These are phyloP conservation scores for Drosophila ezoana DNA, from an alignment of 2,888 invertebrate species.

Conservation along the genomic window DNA sequence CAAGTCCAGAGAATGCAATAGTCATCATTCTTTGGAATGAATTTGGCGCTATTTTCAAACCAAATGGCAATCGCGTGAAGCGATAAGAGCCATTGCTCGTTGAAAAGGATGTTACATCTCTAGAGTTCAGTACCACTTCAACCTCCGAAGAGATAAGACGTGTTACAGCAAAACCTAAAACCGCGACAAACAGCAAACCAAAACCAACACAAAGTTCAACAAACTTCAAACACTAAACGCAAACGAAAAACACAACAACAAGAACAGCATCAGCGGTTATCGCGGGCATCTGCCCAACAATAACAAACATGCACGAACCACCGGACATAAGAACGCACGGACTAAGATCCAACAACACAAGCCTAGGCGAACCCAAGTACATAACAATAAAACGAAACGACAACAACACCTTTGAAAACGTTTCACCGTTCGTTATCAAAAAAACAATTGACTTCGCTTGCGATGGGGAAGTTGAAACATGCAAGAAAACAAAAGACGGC, in stretches of 20 bases:
- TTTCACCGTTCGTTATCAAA: background rate
- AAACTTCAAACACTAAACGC: background rate
- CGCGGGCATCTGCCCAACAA: background rate
- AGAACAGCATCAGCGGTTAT: background rate
- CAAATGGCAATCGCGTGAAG: no score
- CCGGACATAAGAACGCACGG: background rate
- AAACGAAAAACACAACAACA: background rate
- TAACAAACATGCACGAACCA: background rate
- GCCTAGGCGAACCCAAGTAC: background rate
- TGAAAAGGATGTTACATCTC: no score
- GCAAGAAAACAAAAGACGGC: constrained; percentile 3
- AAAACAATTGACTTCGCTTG: background rate
- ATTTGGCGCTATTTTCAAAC: no score
- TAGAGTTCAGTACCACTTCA: no score
- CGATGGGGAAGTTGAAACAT: background rate
- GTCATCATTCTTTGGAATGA: no score
- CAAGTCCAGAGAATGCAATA: no score
- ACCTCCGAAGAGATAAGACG: no score
- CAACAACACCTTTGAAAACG: background rate
- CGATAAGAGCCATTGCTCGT: no score
- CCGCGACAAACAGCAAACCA: background rate
- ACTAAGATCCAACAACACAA: background rate
- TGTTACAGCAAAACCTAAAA: background rate
- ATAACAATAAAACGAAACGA: no score
- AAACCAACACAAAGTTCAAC: background rate